Evolutionary conservation across 92 coral and sea anemone species (phyloP).

Genomic region (Epizoanthus fatuus): DNA sequence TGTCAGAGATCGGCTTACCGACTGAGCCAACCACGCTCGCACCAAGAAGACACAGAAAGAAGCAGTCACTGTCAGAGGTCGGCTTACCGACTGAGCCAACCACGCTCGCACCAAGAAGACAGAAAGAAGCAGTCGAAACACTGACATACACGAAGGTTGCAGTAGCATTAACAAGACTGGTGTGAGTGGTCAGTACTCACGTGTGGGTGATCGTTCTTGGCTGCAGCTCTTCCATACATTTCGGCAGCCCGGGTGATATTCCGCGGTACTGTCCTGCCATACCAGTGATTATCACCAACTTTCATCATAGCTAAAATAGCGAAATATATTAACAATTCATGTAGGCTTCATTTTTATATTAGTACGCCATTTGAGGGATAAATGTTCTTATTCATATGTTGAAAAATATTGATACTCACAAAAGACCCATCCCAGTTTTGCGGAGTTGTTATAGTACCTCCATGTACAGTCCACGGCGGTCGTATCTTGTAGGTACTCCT

Average conservation of each 20-base stretch:
- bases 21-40: neutral
- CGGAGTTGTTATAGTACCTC: conserved; percentile 95
- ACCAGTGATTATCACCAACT: conserved; percentile 97
- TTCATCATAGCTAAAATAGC: conserved; percentile 84
- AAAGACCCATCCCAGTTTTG: conserved; percentile 93
- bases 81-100: too few species aligned
- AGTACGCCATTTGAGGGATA: too few species aligned
- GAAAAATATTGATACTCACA: conserved; percentile 63
- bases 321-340: too few species aligned
- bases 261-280: conserved; percentile 81
- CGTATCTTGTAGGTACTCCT: conserved; percentile 55
- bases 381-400: neutral
- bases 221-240: conserved; percentile 93
- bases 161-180: neutral
- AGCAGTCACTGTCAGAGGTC: too few species aligned
- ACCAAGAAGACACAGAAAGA: too few species aligned
- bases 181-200: conserved; percentile 43
- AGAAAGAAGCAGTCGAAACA: neutral
- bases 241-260: conserved; percentile 88
- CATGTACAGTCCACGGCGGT: conserved; percentile 87
- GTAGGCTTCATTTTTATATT: neutral
- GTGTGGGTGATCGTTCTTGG: conserved; percentile 89
- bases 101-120: neutral
- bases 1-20: too few species aligned
- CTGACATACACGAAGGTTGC: neutral